Conservation (phyloP, 2,113 vertebrate species). For the Girardinichthys multiradiatus region DNA sequence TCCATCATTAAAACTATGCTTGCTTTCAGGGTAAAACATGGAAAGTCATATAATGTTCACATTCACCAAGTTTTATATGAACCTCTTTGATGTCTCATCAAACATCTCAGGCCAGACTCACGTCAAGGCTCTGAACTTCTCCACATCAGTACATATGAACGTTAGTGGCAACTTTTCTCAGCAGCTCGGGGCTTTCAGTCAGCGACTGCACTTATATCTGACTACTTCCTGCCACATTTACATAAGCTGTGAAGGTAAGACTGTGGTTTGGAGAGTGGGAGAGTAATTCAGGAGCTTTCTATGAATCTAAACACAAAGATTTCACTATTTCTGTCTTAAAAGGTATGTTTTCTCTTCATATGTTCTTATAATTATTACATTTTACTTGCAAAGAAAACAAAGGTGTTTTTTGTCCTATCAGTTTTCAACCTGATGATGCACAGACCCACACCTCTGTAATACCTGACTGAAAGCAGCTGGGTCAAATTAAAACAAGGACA, state of each 20-base stretch:
- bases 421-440: background rate
- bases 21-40: constrained; percentile 33
- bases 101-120: constrained; percentile 40
- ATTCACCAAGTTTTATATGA: constrained; percentile 41
- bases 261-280: background rate
- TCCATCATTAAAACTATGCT: constrained; percentile 44
- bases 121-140: constrained; percentile 31
- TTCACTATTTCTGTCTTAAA: constrained; percentile 22
- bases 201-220: constrained; percentile 24
- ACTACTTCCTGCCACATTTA: constrained; percentile 33
- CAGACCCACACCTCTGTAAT: constrained; percentile 18
- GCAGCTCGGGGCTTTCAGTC: constrained; percentile 44
- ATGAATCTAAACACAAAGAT: constrained; percentile 3
- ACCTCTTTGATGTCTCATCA: constrained; percentile 64
- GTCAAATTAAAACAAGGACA: constrained; percentile 36
- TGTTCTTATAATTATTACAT: constrained; percentile 16
- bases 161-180: constrained; percentile 44
- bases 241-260: background rate
- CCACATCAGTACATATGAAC: constrained; percentile 46
- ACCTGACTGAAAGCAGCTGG: constrained; percentile 50
- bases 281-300: background rate
- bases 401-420: background rate
- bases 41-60: constrained; percentile 40
- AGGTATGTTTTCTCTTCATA: constrained; percentile 6
- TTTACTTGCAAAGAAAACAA: background rate